Percentiles rank a stretch among this genome's conserved stretches.
These are phyloP conservation scores for Papilio gigon DNA, from an alignment of 2,888 invertebrate species.

Conservation along the genomic window DNA sequence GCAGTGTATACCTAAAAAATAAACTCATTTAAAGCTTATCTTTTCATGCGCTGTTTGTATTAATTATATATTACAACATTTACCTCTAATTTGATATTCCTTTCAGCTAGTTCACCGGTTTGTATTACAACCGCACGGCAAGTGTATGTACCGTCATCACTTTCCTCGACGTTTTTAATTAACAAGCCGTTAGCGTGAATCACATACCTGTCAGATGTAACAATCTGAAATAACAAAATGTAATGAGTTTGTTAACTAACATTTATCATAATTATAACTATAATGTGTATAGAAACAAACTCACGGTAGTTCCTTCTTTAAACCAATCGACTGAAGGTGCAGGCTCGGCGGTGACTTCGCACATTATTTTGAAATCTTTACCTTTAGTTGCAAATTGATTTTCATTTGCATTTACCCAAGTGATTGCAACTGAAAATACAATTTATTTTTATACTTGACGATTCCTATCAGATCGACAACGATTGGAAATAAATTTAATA, in stretches of 20 bases:
- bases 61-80: constrained; percentile 35
- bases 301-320: constrained; percentile 87
- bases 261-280: background rate
- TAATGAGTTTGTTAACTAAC: constrained; percentile 16
- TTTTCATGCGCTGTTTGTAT: background rate
- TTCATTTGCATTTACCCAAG: constrained; percentile 92
- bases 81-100: constrained; percentile 91
- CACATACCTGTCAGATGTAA: constrained; percentile 87
- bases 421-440: constrained; percentile 87
- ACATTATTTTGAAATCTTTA: constrained; percentile 89
- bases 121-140: constrained; percentile 92
- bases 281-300: constrained; percentile 44
- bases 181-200: constrained; percentile 88
- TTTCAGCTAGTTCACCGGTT: constrained; percentile 90
- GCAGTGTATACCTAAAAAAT: constrained; percentile 85
- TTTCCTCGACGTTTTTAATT: constrained; percentile 89
- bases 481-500: constrained; percentile 33
- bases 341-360: constrained; percentile 92
- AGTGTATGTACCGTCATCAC: constrained; percentile 93
- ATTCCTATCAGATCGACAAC: background rate
- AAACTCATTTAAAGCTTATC: constrained; percentile 10
- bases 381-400: constrained; percentile 91
- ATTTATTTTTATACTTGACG: constrained; percentile 14
- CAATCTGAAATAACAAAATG: constrained; percentile 75
- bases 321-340: constrained; percentile 93